Conservation (phyloP, 2,113 vertebrate species). For the Notothenia coriiceps region DNA sequence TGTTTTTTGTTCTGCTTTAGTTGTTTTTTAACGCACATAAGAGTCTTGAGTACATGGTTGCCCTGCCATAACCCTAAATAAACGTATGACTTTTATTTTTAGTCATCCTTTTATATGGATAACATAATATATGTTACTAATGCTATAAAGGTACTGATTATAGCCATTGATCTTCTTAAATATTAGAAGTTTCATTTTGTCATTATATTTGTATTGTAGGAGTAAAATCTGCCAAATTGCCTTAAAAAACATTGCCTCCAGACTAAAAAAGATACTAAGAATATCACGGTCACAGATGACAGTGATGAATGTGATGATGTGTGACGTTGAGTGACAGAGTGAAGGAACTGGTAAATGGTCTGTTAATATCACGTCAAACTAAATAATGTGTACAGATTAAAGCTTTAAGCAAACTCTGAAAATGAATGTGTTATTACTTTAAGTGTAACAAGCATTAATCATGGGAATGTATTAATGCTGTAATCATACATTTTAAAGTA, state of each 20-base stretch:
- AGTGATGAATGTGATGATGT: conserved; percentile 37
- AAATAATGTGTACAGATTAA: neutral
- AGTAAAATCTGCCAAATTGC: too few relatives aligned
- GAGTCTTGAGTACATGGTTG: too few relatives aligned
- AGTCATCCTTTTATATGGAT: too few relatives aligned
- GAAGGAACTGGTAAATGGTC: conserved; percentile 29
- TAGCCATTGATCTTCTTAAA: neutral
- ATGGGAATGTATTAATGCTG: neutral
- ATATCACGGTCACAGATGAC: conserved; percentile 10
- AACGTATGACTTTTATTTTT: too few relatives aligned
- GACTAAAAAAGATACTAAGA: neutral
- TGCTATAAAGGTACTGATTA: too few relatives aligned
- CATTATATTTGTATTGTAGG: neutral
- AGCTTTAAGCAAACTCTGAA: neutral
- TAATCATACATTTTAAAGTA: neutral
- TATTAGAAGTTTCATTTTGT: neutral
- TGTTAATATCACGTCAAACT: conserved; percentile 22
- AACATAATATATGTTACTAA: too few relatives aligned
- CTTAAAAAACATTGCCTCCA: conserved; percentile 1
- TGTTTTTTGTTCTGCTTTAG: too few relatives aligned
- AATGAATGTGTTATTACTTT: neutral
- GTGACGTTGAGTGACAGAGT: conserved; percentile 21
- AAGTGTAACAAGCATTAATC: neutral
- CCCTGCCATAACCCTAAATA: too few relatives aligned
- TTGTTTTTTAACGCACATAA: too few relatives aligned